Evolutionary conservation across 64 coral and sea anemone genomes (phyloP), one percentile per base, ranked within the genome.

Genomic region (Dendronephthya gigantea): DNA sequence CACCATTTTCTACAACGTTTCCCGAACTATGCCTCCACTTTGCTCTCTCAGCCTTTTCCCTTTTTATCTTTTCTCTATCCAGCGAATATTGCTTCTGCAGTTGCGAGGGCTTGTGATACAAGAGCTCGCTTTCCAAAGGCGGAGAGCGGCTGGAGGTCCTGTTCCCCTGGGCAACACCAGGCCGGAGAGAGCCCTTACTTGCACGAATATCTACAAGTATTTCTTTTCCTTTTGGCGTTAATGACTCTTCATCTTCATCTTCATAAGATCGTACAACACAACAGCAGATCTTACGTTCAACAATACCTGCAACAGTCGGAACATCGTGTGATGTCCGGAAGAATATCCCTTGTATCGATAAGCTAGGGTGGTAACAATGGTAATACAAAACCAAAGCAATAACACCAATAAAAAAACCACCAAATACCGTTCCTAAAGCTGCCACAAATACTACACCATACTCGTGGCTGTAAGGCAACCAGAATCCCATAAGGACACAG

Each of bases 341-440:
- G 39, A 79, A 90, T 36, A 93, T 90, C 2, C 92, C 92, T 49
- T 93, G 84, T 51, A 59, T 81, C 14, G 50, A 31, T 37, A 93
- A 65, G 82, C 84, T 88, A 29, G 92, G 92, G 70, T 93, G 92
- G 45, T 93, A 93, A 31, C 87, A 93, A 11, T 84, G 83, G 81
- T 93, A 88, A 50, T 93, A 93, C 1, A 84, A 37, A n/a, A 93
- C 0, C 88, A 93, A 87, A 23, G 76, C 90, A 0, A 90, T 15
- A 32, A 90, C 10, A 40, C 92, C 92, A 31, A 86, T 5, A 22
- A n/a, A 31, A 52, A 93, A 93, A 28, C 88, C 92, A 79, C 92
- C 92, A 49, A 65, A 90, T 1, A 93, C 88, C 27, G 87, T 35
- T 34, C 35, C 76, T 23, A 93, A 65, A 58, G 92, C 85, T 0